These are phyloP conservation scores for Characodon lateralis DNA, from an alignment of 2,797 vertebrate species.

Conservation along the genomic window DNA sequence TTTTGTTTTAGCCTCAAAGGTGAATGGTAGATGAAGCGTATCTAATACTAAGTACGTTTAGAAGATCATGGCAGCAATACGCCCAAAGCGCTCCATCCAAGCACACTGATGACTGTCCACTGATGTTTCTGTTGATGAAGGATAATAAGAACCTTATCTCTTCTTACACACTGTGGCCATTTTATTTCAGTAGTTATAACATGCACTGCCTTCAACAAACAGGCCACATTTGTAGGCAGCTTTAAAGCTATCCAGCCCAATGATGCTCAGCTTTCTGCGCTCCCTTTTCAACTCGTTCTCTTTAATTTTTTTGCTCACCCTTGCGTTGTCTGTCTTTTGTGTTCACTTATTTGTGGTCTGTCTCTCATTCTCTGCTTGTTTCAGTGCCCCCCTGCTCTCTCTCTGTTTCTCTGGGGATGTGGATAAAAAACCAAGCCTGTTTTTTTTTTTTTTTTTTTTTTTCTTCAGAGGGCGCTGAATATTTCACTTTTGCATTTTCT, in stretches of 20 bases:
- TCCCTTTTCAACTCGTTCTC: conserved; percentile 56
- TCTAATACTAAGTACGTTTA: conserved; percentile 1
- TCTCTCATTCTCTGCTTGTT: conserved; percentile 63
- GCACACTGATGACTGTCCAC: conserved; percentile 2
- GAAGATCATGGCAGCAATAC: conserved; percentile 14
- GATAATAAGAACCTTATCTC: conserved; percentile 26
- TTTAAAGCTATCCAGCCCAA: conserved; percentile 50
- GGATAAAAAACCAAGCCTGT: conserved; percentile 77
- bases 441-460: conserved; percentile 73
- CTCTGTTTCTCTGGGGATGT: conserved; percentile 74
- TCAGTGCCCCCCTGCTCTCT: conserved; percentile 35
- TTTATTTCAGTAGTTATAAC: conserved; percentile 32
- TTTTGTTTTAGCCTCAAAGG: background rate
- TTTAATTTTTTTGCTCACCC: conserved; percentile 68
- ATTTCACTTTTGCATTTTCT: conserved; percentile 91
- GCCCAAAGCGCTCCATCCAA: conserved; percentile 3
- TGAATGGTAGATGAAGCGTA: background rate
- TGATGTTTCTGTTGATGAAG: conserved; percentile 21
- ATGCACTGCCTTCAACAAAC: conserved; percentile 50
- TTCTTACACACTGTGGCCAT: conserved; percentile 35
- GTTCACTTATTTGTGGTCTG: conserved; percentile 69
- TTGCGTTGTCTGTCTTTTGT: conserved; percentile 61
- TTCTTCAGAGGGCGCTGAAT: conserved; percentile 92
- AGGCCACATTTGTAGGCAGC: conserved; percentile 56
- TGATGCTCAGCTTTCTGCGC: conserved; percentile 46